A percentile compares a stretch with the other conserved stretches of the same genome.
phyloP scores from a whole-genome alignment of 2,888 invertebrate genomes.

The Chorisops tibialis region DNA sequence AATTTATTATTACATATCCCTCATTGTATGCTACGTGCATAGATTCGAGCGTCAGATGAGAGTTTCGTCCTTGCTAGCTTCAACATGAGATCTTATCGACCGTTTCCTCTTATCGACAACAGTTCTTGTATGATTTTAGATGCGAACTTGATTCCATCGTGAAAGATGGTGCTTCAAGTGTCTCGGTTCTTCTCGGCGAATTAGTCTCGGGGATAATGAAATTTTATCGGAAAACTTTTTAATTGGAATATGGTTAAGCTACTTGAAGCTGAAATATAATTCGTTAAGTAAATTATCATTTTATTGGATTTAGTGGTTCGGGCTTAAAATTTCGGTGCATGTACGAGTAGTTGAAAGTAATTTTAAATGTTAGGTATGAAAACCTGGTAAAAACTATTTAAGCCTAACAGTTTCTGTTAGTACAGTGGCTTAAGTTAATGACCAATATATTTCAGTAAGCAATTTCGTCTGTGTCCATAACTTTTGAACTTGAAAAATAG shows the following conservation, averaged over 20 bases:
- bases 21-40: background rate
- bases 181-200: background rate
- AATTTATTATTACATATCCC: background rate
- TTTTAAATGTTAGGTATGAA: too few relatives aligned
- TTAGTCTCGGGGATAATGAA: conserved; percentile 19
- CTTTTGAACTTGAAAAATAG: too few relatives aligned
- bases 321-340: too few relatives aligned
- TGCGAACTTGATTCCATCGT: background rate
- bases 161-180: conserved; percentile 3
- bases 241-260: conserved; percentile 35
- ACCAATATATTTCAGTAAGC: too few relatives aligned
- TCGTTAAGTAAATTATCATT: conserved; percentile 15
- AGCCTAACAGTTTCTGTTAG: too few relatives aligned
- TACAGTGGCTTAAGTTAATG: too few relatives aligned
- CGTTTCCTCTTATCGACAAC: background rate
- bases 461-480: too few relatives aligned
- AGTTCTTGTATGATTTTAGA: background rate
- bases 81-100: background rate
- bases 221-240: conserved; percentile 36
- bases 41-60: background rate
- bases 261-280: conserved; percentile 6
- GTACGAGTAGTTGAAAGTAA: too few relatives aligned
- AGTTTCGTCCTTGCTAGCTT: background rate
- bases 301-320: background rate
- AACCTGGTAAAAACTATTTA: too few relatives aligned